Conservation (phyloP, 1,140 invertebrate species). For the Sarcophaga peregrina region DNA sequence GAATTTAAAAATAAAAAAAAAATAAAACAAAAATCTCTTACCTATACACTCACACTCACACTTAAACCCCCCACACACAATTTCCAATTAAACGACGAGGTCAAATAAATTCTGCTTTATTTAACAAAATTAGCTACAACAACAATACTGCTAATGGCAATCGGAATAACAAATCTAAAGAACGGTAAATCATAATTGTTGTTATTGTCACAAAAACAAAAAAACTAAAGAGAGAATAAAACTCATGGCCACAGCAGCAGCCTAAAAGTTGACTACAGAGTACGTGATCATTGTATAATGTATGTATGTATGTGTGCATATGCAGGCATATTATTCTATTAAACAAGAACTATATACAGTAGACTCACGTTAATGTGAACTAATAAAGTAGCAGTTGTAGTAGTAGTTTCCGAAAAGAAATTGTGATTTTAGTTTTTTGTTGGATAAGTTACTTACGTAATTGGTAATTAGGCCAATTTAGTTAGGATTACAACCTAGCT, state of each 20-base stretch:
- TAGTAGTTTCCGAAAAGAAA: too few relatives aligned
- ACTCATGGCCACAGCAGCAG: not conserved
- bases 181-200: slow-evolving; percentile 27
- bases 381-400: too few relatives aligned
- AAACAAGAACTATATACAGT: too few relatives aligned
- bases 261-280: slow-evolving; percentile 2
- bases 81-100: slow-evolving; percentile 15
- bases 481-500: too few relatives aligned
- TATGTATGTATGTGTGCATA: too few relatives aligned
- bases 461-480: too few relatives aligned
- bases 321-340: too few relatives aligned
- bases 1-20: too few relatives aligned
- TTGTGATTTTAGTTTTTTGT: too few relatives aligned
- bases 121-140: not conserved
- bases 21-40: too few relatives aligned
- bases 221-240: not conserved
- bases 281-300: not conserved
- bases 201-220: not conserved
- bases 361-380: too few relatives aligned
- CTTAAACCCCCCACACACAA: not conserved
- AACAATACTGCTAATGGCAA: not conserved
- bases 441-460: too few relatives aligned
- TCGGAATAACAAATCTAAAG: not conserved
- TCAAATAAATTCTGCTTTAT: not conserved
- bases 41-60: not conserved